phyloP scores from a whole-genome alignment of 2,888 invertebrate species.

The Drosophila cognata region DNA sequence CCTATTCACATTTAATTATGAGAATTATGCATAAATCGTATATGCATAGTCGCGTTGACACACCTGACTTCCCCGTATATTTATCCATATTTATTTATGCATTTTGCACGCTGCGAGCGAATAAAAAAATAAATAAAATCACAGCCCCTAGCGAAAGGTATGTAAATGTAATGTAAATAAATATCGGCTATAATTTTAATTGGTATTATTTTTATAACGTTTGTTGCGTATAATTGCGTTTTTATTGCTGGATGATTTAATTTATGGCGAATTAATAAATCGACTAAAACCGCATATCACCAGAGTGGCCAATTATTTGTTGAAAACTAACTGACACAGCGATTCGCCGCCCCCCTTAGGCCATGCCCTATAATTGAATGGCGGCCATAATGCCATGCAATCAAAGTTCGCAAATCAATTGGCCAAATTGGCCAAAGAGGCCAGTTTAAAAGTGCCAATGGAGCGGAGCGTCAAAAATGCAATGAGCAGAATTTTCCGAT shows the following conservation, averaged over 20 bases:
- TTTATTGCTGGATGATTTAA: conserved; percentile 62
- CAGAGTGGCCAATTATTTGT: conserved; percentile 3
- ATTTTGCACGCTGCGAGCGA: conserved; percentile 62
- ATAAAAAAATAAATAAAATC: conserved; percentile 3
- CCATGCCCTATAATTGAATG: conserved; percentile 48
- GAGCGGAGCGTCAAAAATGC: conserved; percentile 46
- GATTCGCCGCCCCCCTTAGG: neutral
- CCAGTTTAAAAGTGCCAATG: conserved; percentile 64
- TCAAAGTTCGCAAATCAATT: conserved; percentile 66
- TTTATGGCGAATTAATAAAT: conserved; percentile 49
- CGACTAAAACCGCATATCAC: conserved; percentile 16
- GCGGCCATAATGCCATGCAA: conserved; percentile 43
- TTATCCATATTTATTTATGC: conserved; percentile 36
- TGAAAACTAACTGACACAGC: conserved; percentile 33
- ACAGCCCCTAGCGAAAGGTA: conserved; percentile 39
- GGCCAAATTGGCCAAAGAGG: conserved; percentile 65
- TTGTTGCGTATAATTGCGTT: conserved; percentile 51
- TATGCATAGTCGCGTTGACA: conserved; percentile 9
- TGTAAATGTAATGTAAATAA: conserved; percentile 14
- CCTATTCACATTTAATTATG: conserved; percentile 15
- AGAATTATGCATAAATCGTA: conserved; percentile 1
- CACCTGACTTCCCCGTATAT: conserved; percentile 19
- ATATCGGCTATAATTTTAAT: conserved; percentile 15
- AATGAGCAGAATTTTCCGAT: conserved; percentile 9
- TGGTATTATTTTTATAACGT: conserved; percentile 22